Evolutionary conservation across 2,888 invertebrate genomes (phyloP), one percentile per base, ranked within the genome.

Genomic region (Diaprepes abbreviatus): DNA sequence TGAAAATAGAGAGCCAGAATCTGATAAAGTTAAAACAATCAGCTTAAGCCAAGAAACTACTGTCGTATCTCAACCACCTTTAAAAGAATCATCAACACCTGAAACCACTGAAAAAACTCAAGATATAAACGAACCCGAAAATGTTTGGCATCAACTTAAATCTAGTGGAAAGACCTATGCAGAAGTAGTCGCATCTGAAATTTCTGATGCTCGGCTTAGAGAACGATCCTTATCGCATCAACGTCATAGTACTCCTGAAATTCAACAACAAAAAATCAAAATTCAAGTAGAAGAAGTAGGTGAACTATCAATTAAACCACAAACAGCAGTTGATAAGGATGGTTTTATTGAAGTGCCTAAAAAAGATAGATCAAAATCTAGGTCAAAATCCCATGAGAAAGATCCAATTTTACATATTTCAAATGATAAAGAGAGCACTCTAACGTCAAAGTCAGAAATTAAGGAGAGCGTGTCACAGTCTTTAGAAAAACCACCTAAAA

Each of bases 161-260:
- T 77, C 84, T 54, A 85, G 86, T 38, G 90, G 89, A 0, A 92
- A 91, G 82, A 90, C 92, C 0, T 92, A 92, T 77, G 92, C 92
- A 16, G 89, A 90, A 82, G 88, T 92, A 33, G 85, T 92, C 5
- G 88, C 89, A 14, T 86, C 87, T 76, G 78, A 77, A 19, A 77
- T 69, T 83, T 81, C 80, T 9, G 69, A 69, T 10, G 12, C 12
- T 14, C 33, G 40, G 9, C 35, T 31, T 33, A 69, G 48, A 67
- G 62, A 66, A 19, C 70, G 73, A 72, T 69, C 73, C 78, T 65
- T 67, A 50, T 63, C 72, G 70, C 38, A 64, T 54, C 55, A 62
- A 36, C 62, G 69, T 19, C 75, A 77, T 36, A 33, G 72, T 76
- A 79, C 79, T 58, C 70, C 59, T 45, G 38, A 36, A 17, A 7